Percentiles rank a stretch among this genome's conserved stretches.
Evolutionary conservation across 2,113 vertebrate species (phyloP).

Genomic region (Nymphicus hollandicus): DNA sequence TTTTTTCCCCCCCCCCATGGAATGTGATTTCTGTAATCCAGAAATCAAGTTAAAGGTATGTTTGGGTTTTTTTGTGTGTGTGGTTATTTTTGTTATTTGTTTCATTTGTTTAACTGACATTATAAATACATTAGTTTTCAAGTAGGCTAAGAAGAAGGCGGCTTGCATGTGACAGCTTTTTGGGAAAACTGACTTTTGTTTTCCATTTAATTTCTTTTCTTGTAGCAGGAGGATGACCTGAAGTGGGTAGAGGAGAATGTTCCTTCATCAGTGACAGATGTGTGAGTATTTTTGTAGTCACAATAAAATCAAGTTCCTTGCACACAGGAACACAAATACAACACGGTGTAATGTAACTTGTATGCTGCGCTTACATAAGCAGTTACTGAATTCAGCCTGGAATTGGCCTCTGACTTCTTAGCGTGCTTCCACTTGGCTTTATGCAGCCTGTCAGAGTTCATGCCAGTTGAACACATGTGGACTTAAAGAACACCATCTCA

Average conservation of each 20-base stretch:
- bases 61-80: not conserved
- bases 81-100: not conserved
- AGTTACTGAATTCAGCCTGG: not conserved
- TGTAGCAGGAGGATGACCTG: conserved; percentile 80
- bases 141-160: not conserved
- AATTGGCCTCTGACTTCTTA: not conserved
- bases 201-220: conserved; percentile 3
- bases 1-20: not conserved
- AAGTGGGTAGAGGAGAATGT: conserved; percentile 86
- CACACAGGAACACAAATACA: not conserved
- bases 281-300: conserved; percentile 74
- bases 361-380: not conserved
- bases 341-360: not conserved
- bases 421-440: not conserved
- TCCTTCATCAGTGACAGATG: conserved; percentile 82
- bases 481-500: not conserved
- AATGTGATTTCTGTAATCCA: not conserved
- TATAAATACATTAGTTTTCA: not conserved
- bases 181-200: not conserved
- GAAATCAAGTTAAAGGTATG: not conserved
- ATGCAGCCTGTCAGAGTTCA: not conserved
- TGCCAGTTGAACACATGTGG: not conserved
- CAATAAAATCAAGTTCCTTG: not conserved
- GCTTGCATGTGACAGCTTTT: not conserved
- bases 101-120: not conserved